Evolutionary conservation across 2,888 invertebrate species (phyloP), one percentile per base, ranked within the genome.

Genomic region (Autographa pulchrina): DNA sequence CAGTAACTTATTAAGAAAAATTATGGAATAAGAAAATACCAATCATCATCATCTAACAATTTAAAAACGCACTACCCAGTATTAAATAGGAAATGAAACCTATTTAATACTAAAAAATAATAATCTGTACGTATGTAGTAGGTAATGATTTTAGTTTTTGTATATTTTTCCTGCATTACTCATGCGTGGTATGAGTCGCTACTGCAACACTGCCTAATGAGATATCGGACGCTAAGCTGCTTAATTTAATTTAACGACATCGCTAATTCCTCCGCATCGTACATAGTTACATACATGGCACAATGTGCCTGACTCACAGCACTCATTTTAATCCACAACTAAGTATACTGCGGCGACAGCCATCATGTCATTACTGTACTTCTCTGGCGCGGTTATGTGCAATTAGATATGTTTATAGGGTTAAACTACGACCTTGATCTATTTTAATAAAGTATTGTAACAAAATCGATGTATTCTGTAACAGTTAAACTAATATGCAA

Each of bases 231-330:
- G 58, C 64, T 54, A 63, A 70, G 62, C 67, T 52, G 32, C 65
- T 68, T 66, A 58, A 75, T 72, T 75, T 77, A 66, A 77, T 77
- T 77, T 48, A 64, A 72, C 59, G 58, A 59, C 25, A 56, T 65
- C 48, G 32, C 48, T 66, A 68, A 74, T 77, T 43, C 14, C 18
- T 59, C 38, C 62, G 61, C 59, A 18, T 32, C 43, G 14, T 31
- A 31, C 32, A 8, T 14, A 25, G n/a, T 16, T 25, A 43, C 35
- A 25, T 11, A 13, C 18, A 18, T 2, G 11, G 4, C 18, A 18
- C 2, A 13, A 35, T 9, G 18, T 38, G 20, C n/a, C 41, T 65
- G 20, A 56, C 52, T 32, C 60, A 60, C n/a, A 52, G 64, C 38
- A 11, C 58, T 72, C 63, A 75, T 72, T 52, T 63, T 60, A 18